Evolutionary conservation across 1,140 invertebrate species (phyloP), one percentile per base, ranked within the genome.

Genomic region (Brevipalpus yothersi): DNA sequence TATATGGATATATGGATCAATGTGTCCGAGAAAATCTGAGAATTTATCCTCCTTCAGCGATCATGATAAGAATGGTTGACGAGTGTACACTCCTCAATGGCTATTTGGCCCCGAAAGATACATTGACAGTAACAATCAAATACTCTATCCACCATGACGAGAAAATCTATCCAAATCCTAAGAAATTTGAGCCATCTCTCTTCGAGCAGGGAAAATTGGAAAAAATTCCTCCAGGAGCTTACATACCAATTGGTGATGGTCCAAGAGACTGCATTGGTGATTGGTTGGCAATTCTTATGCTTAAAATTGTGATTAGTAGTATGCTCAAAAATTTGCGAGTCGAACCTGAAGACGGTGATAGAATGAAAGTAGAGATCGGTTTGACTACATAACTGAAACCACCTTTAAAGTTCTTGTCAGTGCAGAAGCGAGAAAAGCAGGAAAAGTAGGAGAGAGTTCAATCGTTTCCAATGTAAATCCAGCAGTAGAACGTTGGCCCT

Each of bases 111-210:
- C 86, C 86, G 15, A 80, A 82, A 49, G 82, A 83, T 43, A 79
- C 82, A 0, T 82, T 87, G 68, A 78, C 91, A 1, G 56, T 41
- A 15, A 17, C 31, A 5, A 41, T 41, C 9, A 15, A 12, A 1
- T 58, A 58, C 31, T 4, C 31, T 21, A 58, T 58, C n/a, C 56
- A 58, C 23, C 5, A 41, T 12, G 56, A 58, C 31, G 11, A 42
- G 3, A 21, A 40, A 43, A 41, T 58, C 17, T 58, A 41, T 31
- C 39, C 84, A 4, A 77, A 84, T 61, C 87, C 88, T 0, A 79
- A 86, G 66, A 76, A 79, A 64, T 93, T 93, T 71, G 77, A 80
- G 45, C 88, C 88, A 0, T 75, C 76, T 41, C 73, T 88, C 41
- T 87, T 87, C 71, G 67, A 78, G 31, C 75, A 78, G 10, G 75